These are phyloP conservation scores for Microctonus hyperodae DNA, from an alignment of 2,888 invertebrate genomes.

Conservation along the genomic window DNA sequence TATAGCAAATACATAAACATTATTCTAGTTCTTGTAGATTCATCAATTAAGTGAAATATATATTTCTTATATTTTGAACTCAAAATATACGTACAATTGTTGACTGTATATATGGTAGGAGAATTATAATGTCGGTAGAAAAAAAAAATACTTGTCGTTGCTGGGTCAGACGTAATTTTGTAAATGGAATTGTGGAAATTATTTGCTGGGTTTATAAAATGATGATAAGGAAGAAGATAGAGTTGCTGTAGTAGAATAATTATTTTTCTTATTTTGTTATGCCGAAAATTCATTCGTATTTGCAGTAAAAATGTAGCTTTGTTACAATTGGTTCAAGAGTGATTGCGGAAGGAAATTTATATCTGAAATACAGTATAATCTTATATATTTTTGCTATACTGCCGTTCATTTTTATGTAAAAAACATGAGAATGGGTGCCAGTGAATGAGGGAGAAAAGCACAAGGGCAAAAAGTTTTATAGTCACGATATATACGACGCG, in stretches of 20 bases:
- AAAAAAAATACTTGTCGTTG: no score
- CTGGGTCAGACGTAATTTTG: no score
- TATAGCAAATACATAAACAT: no score
- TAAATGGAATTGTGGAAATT: no score
- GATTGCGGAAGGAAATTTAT: not conserved
- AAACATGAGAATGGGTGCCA: not conserved
- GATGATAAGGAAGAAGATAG: not conserved
- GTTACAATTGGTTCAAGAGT: not conserved
- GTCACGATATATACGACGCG: conserved; percentile 26
- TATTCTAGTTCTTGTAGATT: no score
- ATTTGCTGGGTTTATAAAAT: no score
- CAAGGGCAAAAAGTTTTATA: conserved; percentile 20
- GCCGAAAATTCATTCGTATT: not conserved
- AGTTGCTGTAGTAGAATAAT: no score
- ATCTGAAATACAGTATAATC: not conserved
- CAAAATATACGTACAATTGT: no score
- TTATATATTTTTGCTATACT: not conserved
- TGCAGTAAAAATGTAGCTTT: not conserved
- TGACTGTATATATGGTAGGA: no score
- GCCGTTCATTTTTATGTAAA: not conserved
- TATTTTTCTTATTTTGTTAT: not conserved
- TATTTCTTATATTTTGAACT: no score
- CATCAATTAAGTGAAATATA: no score
- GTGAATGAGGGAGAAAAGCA: conserved; percentile 34
- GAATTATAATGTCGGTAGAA: no score